phyloP scores from a whole-genome alignment of 2,888 invertebrate genomes.

The Dicycla oo region DNA sequence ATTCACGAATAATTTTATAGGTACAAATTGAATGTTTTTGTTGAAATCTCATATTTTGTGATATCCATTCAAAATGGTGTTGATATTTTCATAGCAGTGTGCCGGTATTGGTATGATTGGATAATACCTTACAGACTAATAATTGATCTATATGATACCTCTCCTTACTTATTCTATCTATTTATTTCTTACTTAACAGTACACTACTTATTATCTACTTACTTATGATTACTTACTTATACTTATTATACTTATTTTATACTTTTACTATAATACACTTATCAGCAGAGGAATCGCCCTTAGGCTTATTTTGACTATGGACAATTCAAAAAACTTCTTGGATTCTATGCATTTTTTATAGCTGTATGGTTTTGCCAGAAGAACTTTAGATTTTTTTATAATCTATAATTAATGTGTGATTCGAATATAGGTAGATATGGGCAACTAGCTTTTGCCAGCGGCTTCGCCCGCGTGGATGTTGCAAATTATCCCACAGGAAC shows the following conservation, averaged over 20 bases:
- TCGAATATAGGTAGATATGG: too few relatives aligned
- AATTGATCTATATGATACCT: constrained; percentile 1
- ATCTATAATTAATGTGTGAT: too few relatives aligned
- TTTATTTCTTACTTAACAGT: background rate
- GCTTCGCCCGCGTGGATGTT: too few relatives aligned
- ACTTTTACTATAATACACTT: background rate
- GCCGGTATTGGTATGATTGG: constrained; percentile 41
- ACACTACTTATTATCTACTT: background rate
- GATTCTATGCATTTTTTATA: background rate
- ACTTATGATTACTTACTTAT: background rate
- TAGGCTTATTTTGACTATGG: background rate
- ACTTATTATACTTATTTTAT: background rate
- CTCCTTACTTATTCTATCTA: background rate
- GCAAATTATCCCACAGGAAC: too few relatives aligned
- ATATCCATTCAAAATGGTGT: background rate
- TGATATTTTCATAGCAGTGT: constrained; percentile 30
- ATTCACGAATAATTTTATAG: too few relatives aligned
- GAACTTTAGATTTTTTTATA: background rate
- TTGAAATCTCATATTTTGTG: background rate
- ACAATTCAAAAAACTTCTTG: background rate
- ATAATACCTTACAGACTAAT: constrained; percentile 46
- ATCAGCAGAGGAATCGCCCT: background rate
- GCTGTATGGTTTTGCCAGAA: background rate
- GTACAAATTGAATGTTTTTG: too few relatives aligned
- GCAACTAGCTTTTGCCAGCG: too few relatives aligned